A percentile compares a stretch with the other conserved stretches of the same genome.
phyloP scores from a whole-genome alignment of 64 coral and sea anemone species.

The Dendrophyllia cribrosa region DNA sequence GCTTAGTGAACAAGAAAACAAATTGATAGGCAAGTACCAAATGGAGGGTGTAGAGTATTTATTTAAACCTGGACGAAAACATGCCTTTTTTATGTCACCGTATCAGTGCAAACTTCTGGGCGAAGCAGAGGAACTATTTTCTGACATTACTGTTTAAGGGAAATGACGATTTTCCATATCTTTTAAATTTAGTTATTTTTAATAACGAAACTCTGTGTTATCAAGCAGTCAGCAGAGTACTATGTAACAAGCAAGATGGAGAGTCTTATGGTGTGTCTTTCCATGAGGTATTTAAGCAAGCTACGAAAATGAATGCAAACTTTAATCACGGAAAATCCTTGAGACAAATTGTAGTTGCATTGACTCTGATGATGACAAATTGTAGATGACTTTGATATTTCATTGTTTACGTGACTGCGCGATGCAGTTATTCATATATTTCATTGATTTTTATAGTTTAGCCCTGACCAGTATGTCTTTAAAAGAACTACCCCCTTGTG shows the following conservation, averaged over 20 bases:
- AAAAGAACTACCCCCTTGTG: too few species aligned
- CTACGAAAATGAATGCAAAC: background rate
- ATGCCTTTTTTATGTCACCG: constrained; percentile 72
- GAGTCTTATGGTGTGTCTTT: background rate
- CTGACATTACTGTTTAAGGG: constrained; percentile 65
- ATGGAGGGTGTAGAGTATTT: constrained; percentile 58
- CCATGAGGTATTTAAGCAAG: background rate
- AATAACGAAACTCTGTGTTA: constrained; percentile 50
- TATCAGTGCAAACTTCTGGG: constrained; percentile 50
- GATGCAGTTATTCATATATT: too few species aligned
- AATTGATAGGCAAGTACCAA: constrained; percentile 58
- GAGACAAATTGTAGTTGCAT: too few species aligned
- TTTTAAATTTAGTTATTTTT: constrained; percentile 61
- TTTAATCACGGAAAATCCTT: constrained; percentile 30
- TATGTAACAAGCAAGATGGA: constrained; percentile 58
- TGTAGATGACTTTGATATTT: too few species aligned
- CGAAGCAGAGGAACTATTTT: constrained; percentile 49
- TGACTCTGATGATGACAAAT: too few species aligned
- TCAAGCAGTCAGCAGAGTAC: constrained; percentile 39
- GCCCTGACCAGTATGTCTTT: too few species aligned
- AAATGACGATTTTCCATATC: constrained; percentile 65
- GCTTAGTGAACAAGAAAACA: constrained; percentile 30
- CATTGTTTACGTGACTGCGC: too few species aligned
- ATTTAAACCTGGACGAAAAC: constrained; percentile 53
- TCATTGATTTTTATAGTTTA: too few species aligned